Conservation (phyloP, 1,140 invertebrate species). For the Orchesella cincta region DNA sequence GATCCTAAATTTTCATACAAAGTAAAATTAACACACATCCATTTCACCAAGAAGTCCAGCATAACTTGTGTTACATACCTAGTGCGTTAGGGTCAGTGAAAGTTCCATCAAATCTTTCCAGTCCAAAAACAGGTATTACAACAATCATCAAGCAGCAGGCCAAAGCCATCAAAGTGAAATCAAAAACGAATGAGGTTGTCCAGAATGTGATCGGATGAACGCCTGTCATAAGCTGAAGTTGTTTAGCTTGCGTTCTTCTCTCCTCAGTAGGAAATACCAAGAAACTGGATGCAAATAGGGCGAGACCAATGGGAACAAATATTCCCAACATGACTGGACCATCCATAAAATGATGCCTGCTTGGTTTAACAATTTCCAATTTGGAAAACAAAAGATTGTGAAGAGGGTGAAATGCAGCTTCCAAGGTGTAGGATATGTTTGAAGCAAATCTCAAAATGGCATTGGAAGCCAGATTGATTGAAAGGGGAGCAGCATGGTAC, state of each 20-base stretch:
- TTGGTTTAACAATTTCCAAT: conserved; percentile 53
- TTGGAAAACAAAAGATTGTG: conserved; percentile 57
- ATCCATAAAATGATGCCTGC: conserved; percentile 24
- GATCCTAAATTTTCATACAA: conserved; percentile 18
- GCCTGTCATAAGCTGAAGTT: conserved; percentile 75
- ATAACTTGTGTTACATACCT: not conserved
- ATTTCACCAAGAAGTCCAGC: not conserved
- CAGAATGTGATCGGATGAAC: conserved; percentile 71
- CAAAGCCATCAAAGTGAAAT: conserved; percentile 67
- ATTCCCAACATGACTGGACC: conserved; percentile 51
- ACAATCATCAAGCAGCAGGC: conserved; percentile 58
- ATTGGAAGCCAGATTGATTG: conserved; percentile 64
- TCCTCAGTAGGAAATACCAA: conserved; percentile 71
- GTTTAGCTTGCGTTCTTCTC: conserved; percentile 63
- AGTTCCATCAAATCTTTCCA: conserved; percentile 5
- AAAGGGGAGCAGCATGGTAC: conserved; percentile 68
- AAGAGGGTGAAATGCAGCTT: conserved; percentile 67
- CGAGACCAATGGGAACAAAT: conserved; percentile 54
- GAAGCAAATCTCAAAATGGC: conserved; percentile 58
- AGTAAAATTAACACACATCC: conserved; percentile 5
- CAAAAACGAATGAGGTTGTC: conserved; percentile 71
- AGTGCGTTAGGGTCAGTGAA: not conserved
- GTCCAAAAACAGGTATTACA: conserved; percentile 4
- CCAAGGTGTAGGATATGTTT: conserved; percentile 61
- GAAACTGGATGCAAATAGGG: conserved; percentile 72